A percentile compares a stretch with the other conserved stretches of the same genome.
Evolutionary conservation across 2,888 invertebrate genomes (phyloP).

Genomic region (Geotrupes spiniger): DNA sequence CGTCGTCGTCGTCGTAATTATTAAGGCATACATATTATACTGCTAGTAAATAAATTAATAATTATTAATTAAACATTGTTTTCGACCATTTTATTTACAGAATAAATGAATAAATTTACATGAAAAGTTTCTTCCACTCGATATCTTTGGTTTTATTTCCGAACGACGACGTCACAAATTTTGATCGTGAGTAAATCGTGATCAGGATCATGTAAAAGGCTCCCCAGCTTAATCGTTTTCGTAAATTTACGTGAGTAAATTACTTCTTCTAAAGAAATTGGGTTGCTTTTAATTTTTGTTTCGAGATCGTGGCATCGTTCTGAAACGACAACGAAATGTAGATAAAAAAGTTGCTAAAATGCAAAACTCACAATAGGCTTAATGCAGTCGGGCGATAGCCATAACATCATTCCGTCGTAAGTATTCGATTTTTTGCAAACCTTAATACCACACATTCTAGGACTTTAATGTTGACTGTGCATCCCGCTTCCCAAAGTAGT

Average conservation of each 20-base stretch:
- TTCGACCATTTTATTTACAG: too few relatives aligned
- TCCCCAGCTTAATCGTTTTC: not conserved
- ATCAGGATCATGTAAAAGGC: slow-evolving; percentile 58
- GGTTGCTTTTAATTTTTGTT: slow-evolving; percentile 69
- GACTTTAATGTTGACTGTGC: slow-evolving; percentile 72
- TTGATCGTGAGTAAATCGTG: slow-evolving; percentile 59
- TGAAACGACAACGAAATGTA: slow-evolving; percentile 46
- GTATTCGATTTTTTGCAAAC: slow-evolving; percentile 59
- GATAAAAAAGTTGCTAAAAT: not conserved
- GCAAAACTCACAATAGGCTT: slow-evolving; percentile 59
- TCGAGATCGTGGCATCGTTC: slow-evolving; percentile 69
- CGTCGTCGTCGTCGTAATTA: too few relatives aligned
- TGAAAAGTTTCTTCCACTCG: too few relatives aligned
- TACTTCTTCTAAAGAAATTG: slow-evolving; percentile 70
- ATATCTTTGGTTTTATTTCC: too few relatives aligned
- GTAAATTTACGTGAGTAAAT: slow-evolving; percentile 27
- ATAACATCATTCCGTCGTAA: slow-evolving; percentile 63
- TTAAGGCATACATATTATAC: too few relatives aligned
- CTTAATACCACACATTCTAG: slow-evolving; percentile 68
- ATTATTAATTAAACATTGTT: too few relatives aligned
- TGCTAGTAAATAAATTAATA: too few relatives aligned
- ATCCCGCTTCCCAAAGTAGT: slow-evolving; percentile 66
- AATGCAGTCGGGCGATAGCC: slow-evolving; percentile 62
- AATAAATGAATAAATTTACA: too few relatives aligned
- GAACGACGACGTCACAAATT: slow-evolving; percentile 23